Base-by-base conservation (phyloP, 2,113 vertebrate species). In the Brachyhypopomus occidentalis region DNA sequence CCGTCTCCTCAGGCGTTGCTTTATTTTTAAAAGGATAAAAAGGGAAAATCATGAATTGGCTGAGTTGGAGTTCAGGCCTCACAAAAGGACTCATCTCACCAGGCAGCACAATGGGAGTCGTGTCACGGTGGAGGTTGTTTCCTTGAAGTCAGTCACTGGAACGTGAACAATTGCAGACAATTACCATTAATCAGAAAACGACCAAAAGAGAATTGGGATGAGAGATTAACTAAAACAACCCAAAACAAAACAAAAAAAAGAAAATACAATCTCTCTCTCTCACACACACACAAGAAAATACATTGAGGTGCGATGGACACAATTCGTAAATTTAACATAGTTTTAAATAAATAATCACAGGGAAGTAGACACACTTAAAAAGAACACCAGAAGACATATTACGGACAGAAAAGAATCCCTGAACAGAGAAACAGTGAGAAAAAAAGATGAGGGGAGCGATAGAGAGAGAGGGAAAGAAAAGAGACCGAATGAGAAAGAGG, bases 1-100 rank as follows among this genome's bases (percentile, higher is more conserved):
- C 58, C 34, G 89, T 84, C 75, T 86, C 89, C 88, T 89, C 86
- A 72, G 86, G 81, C 92, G n/a, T 25, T 19, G 38, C 41, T 36
- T 55, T 52, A 93, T 93, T 86, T 83, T 59, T 52, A 12, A 52
- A 14, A 52, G 45, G 45, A 52, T 12, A 52, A 52, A 52, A 52
- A 52, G 45, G 45, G 8, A 14, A 56, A 75, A 74, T 45, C 41
- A 58, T 64, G 48, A 34, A 67, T 30, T 76, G 74, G 69, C 81
- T 80, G 73, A 80, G 77, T 73, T 77, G 67, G 77, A 72, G 79
- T 85, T 83, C 79, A 59, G 64, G 16, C 30, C 5, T 45, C 67
- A 86, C 81, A 83, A 86, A 83, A 78, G 80, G 56, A 45, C 60
- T 75, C 78, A 64, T 48, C 78, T 78, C 74, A 80, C 83, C 72